phyloP scores from a whole-genome alignment of 2,797 vertebrate genomes.

The Leuciscus waleckii region DNA sequence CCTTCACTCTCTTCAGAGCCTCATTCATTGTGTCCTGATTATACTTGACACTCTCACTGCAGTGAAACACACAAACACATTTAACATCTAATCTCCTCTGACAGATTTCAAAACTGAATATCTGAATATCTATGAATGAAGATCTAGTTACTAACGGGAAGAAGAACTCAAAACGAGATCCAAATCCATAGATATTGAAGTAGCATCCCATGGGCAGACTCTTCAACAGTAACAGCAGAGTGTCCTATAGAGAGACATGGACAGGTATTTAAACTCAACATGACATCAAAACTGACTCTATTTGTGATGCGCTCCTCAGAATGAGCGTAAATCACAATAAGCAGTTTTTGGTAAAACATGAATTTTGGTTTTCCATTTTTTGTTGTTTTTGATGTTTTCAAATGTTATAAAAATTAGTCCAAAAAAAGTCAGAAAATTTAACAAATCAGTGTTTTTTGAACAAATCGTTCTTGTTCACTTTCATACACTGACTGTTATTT shows the following conservation, averaged over 20 bases:
- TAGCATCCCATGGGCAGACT: constrained; percentile 48
- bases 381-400: too few relatives aligned
- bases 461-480: too few relatives aligned
- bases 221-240: background rate
- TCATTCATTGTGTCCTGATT: constrained; percentile 73
- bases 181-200: background rate
- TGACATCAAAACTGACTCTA: too few relatives aligned
- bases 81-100: background rate
- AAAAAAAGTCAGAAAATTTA: too few relatives aligned
- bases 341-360: too few relatives aligned
- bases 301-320: too few relatives aligned
- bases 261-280: too few relatives aligned
- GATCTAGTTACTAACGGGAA: constrained; percentile 78
- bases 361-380: too few relatives aligned
- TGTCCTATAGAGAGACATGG: constrained; percentile 64
- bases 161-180: constrained; percentile 34
- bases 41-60: constrained; percentile 76
- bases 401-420: too few relatives aligned
- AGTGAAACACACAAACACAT: background rate
- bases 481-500: too few relatives aligned
- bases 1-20: constrained; percentile 68
- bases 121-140: background rate
- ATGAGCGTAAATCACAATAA: too few relatives aligned
- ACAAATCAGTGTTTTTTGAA: too few relatives aligned
- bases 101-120: background rate